Evolutionary conservation across 1,140 invertebrate species (phyloP), one percentile per base, ranked within the genome.

Genomic region (Calliopsis andreniformis): DNA sequence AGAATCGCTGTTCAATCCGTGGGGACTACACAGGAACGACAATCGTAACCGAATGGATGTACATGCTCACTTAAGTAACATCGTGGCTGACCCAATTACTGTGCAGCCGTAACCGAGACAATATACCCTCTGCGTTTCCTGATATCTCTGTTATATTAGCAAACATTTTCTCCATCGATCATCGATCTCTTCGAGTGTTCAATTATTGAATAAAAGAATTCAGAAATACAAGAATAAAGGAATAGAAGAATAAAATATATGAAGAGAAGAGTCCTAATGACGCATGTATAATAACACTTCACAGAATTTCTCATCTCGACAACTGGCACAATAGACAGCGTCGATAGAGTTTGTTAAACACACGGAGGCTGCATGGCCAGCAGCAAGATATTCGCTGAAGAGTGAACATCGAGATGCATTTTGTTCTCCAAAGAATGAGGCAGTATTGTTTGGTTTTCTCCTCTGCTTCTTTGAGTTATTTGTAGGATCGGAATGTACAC

Each of bases 21-120:
- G 20, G 77, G 61, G 77, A 82, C 25, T 76, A 69, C 66, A 64
- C 58, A 58, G 70, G 43, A 71, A 79, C 78, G 72, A 79, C 79
- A 82, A 84, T 84, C 63, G 76, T 53, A 70, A 71, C 69, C 73
- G 71, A 81, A 78, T 69, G 75, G 35, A 23, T 45, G 73, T 79
- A 77, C 82, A 82, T 67, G 79, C 71, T 72, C 76, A 55, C 82
- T 82, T 72, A 82, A 82, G 79, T 66, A 82, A 64, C 68, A 62
- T 78, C 43, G 45, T 43, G 59, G 69, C 64, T 79, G 82, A 84
- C 82, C 79, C 82, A 84, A 84, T 84, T 84, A 77, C 68, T 5
- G 28, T 1, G 12, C 45, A 47, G 10, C 53, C 55, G 61, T 75
- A 63, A 62, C 77, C 25, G 45, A 62, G 53, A 56, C 63, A 35